Base-by-base conservation (phyloP, 2,888 invertebrate genomes). In the Euzetes globulus region DNA sequence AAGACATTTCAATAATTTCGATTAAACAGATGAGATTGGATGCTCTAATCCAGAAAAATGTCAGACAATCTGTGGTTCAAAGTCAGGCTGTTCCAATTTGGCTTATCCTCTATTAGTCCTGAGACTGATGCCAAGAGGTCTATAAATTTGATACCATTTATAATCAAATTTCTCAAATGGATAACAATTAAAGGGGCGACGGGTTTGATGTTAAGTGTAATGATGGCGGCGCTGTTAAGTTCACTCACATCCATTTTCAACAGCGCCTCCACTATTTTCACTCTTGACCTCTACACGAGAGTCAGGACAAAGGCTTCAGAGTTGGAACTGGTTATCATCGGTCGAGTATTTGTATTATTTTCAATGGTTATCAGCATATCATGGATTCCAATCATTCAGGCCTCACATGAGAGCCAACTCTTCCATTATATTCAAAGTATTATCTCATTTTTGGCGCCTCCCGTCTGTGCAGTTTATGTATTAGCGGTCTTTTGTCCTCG, bases 401-500 rank as follows among this genome's bases (percentile, higher is more conserved):
- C 81, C 71, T 79, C 84, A 60, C 83, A 84, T 75, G 83, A 84
- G 37, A 82, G 83, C 1, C 84, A 85, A 78, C 81, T 86, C 25
- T 86, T 86, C 79, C 83, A 85, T 78, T 86, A 86, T 80, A 85
- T 86, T 75, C 86, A 86, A 80, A 82, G 83, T 75, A 84, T 86
- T 65, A 85, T 85, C n/a, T 82, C 83, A 75, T 86, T 83, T 79
- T 79, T 86, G 71, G 82, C 86, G 0, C 86, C 86, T 0, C 86
- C 86, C 3, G 83, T 86, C 11, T 84, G 85, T 77, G 85, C 85
- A 11, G 83, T 85, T 29, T 86, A 85, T 79, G 79, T 85, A 0
- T 80, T 85, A 60, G 86, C 85, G 15, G 79, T 86, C 6, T 83
- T 85, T 78, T 83, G 83, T 81, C 80, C 82, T 63, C 78, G 85